These are phyloP conservation scores for Apogon hyalosoma DNA, from an alignment of 2,797 vertebrate species.

Conservation along the genomic window DNA sequence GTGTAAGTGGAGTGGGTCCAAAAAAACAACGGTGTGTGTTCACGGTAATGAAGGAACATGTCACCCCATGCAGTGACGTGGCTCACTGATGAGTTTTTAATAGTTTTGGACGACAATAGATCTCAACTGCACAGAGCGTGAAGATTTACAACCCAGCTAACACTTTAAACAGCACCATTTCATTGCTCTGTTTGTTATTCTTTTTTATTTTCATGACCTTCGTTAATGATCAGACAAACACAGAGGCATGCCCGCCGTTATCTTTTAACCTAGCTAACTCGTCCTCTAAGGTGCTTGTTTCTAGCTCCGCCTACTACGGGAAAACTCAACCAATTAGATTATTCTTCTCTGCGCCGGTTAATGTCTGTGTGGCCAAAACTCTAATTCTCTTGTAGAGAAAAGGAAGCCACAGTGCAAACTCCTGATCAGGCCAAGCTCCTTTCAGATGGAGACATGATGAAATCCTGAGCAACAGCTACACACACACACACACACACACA, in stretches of 20 bases:
- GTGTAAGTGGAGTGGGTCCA: background rate
- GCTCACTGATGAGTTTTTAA: slow-evolving; percentile 23
- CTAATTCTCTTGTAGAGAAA: slow-evolving; percentile 14
- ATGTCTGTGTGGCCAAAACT: slow-evolving; percentile 42
- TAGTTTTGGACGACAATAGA: background rate
- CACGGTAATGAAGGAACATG: background rate
- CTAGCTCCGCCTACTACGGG: slow-evolving; percentile 24
- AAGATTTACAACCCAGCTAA: background rate
- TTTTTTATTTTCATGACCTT: background rate
- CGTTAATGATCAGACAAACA: too few species aligned
- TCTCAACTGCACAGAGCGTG: background rate
- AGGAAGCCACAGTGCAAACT: slow-evolving; percentile 35
- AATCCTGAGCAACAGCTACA: slow-evolving; percentile 56
- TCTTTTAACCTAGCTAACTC: background rate
- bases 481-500: slow-evolving; percentile 8
- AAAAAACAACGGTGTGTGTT: slow-evolving; percentile 7
- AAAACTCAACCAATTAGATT: slow-evolving; percentile 24
- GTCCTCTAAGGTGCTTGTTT: slow-evolving; percentile 5
- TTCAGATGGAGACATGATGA: slow-evolving; percentile 66
- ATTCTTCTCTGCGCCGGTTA: slow-evolving; percentile 10
- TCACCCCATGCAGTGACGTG: slow-evolving; percentile 4
- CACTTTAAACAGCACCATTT: background rate
- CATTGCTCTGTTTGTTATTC: too few species aligned
- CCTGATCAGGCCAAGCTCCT: slow-evolving; percentile 39
- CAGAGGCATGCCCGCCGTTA: background rate